Evolutionary conservation across 1,140 invertebrate species (phyloP).

Genomic region (Musca domestica): DNA sequence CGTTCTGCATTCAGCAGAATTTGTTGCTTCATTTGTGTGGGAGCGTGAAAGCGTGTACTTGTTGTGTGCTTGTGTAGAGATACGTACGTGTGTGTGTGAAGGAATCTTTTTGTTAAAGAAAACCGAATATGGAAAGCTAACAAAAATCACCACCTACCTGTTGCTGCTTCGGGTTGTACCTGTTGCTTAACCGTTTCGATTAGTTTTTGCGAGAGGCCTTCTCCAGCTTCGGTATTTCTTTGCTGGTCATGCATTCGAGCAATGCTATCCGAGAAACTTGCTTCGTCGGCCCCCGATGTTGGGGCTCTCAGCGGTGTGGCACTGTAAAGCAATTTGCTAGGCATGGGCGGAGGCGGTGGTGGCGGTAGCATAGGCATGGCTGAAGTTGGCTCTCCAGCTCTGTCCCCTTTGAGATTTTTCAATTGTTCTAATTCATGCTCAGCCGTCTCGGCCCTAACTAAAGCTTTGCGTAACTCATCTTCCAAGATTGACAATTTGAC

Average conservation of each 20-base stretch:
- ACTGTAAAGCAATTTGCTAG: slow-evolving; percentile 27
- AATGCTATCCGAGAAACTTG: slow-evolving; percentile 37
- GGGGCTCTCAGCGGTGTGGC: background rate
- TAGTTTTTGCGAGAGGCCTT: slow-evolving; percentile 36
- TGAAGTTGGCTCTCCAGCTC: background rate
- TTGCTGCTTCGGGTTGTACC: slow-evolving; percentile 48
- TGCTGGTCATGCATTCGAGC: slow-evolving; percentile 39
- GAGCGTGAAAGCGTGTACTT: too few species aligned
- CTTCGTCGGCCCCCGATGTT: slow-evolving; percentile 27
- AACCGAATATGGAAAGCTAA: background rate
- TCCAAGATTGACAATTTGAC: slow-evolving; percentile 52
- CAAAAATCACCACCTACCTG: slow-evolving; percentile 37
- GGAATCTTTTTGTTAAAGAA: too few species aligned
- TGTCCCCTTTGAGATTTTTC: slow-evolving; percentile 15
- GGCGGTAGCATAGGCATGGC: slow-evolving; percentile 30
- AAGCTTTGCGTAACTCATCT: slow-evolving; percentile 44
- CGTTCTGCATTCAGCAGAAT: too few species aligned
- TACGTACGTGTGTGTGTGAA: background rate
- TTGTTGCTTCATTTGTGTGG: too few species aligned
- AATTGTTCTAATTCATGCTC: slow-evolving; percentile 40
- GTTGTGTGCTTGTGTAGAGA: background rate
- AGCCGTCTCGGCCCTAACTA: slow-evolving; percentile 42
- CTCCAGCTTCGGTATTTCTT: slow-evolving; percentile 22
- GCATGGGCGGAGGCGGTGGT: slow-evolving; percentile 34
- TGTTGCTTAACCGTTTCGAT: slow-evolving; percentile 51